phyloP scores from a whole-genome alignment of 2,888 invertebrate species.

The Pseudolycoriella hygida region DNA sequence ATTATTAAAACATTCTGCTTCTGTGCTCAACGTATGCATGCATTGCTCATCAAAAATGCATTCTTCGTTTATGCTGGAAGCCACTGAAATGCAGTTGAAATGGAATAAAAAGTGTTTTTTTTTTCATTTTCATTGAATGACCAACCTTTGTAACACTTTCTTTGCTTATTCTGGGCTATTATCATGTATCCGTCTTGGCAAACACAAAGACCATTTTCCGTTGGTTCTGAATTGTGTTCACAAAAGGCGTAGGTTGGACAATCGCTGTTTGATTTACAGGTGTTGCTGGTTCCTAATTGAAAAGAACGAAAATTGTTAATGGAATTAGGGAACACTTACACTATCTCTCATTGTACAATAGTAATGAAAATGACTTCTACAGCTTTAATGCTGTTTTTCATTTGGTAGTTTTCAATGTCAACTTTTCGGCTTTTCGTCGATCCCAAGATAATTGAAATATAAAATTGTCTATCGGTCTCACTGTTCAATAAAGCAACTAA shows the following conservation, averaged over 20 bases:
- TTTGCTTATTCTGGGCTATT: constrained; percentile 10
- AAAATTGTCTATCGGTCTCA: too few relatives aligned
- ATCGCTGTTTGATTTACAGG: constrained; percentile 10
- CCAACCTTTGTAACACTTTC: constrained; percentile 9
- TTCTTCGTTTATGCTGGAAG: constrained; percentile 19
- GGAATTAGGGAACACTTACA: too few relatives aligned
- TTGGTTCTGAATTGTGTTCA: constrained; percentile 11
- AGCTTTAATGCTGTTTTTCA: too few relatives aligned
- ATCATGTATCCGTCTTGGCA: constrained; percentile 16
- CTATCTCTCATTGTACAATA: too few relatives aligned
- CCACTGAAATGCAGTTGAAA: constrained; percentile 17
- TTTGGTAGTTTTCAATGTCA: too few relatives aligned
- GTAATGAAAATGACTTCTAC: too few relatives aligned
- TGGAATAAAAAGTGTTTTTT: neutral
- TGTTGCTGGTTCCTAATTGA: constrained; percentile 13
- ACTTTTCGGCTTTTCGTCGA: too few relatives aligned
- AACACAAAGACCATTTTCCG: constrained; percentile 14
- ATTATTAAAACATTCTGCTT: constrained; percentile 22
- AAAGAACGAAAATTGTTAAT: too few relatives aligned
- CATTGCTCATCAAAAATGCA: constrained; percentile 25
- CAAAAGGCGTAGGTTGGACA: constrained; percentile 13
- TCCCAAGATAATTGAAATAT: too few relatives aligned
- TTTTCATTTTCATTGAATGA: neutral
- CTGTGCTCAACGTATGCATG: constrained; percentile 20
- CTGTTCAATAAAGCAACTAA: too few relatives aligned